Percentiles rank a stretch among this genome's conserved stretches.
These are phyloP conservation scores for Phymanthus crucifer DNA, from an alignment of 92 coral and sea anemone genomes.

Conservation along the genomic window DNA sequence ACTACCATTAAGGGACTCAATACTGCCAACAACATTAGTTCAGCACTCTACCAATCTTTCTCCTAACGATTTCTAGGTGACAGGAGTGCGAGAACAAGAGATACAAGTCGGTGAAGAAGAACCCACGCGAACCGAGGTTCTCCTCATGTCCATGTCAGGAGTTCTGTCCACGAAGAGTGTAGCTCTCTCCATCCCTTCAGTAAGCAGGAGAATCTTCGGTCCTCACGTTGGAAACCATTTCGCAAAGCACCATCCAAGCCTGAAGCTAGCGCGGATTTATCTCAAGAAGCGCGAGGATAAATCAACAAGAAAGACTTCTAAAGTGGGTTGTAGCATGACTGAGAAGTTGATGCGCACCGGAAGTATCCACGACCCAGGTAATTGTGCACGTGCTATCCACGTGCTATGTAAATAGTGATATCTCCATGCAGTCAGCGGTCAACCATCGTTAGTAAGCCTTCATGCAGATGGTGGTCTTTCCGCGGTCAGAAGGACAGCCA, in stretches of 20 bases:
- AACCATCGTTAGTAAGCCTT: no score
- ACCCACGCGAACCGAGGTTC: constrained; percentile 59
- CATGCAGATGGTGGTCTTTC: no score
- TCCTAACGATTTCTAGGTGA: constrained; percentile 52
- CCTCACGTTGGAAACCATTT: constrained; percentile 85
- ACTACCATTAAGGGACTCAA: no score
- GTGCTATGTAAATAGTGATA: no score
- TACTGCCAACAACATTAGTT: no score
- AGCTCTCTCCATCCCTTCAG: constrained; percentile 70
- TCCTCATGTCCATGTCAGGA: constrained; percentile 85
- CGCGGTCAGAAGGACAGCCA: no score
- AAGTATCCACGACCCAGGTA: constrained; percentile 88
- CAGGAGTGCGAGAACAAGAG: constrained; percentile 81
- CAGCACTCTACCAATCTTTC: no score
- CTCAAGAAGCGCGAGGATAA: constrained; percentile 59
- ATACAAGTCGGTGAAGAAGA: constrained; percentile 51
- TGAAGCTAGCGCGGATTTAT: constrained; percentile 76
- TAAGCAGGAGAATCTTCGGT: constrained; percentile 83
- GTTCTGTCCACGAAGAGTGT: constrained; percentile 74
- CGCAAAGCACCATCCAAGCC: constrained; percentile 67
- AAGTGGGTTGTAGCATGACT: constrained; percentile 53
- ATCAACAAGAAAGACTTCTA: constrained; percentile 41
- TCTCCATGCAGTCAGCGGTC: no score
- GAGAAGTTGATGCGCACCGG: constrained; percentile 72
- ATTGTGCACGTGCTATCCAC: constrained; percentile 18